A percentile compares a stretch with the other conserved stretches of the same genome.
phyloP scores from a whole-genome alignment of 2,888 invertebrate genomes.

The Criorhina ranunculi region DNA sequence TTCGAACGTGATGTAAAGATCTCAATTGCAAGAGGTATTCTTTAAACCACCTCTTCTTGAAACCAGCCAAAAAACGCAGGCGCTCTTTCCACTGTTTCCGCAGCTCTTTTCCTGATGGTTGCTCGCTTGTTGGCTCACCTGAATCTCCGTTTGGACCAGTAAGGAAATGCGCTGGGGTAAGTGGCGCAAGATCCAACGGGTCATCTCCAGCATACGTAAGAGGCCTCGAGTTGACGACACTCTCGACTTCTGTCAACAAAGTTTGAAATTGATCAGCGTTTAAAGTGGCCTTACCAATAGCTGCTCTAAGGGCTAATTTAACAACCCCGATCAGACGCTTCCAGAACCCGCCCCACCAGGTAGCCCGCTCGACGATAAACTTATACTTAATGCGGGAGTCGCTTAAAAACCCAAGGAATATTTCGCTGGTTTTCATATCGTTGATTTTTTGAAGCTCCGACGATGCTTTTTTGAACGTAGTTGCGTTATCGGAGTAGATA shows the following conservation, averaged over 20 bases:
- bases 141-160: constrained; percentile 1
- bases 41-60: constrained; percentile 44
- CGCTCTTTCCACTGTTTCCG: constrained; percentile 47
- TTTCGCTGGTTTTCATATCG: constrained; percentile 1
- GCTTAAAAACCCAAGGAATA: constrained; percentile 29
- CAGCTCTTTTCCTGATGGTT: constrained; percentile 12
- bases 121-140: not conserved
- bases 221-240: constrained; percentile 36
- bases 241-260: constrained; percentile 31
- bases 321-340: constrained; percentile 46
- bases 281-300: constrained; percentile 14
- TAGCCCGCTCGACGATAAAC: too few species aligned
- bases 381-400: not conserved
- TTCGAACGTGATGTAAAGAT: constrained; percentile 38
- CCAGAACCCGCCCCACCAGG: constrained; percentile 54
- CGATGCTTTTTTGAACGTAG: constrained; percentile 32
- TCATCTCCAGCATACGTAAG: constrained; percentile 39
- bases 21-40: constrained; percentile 47
- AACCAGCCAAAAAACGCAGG: constrained; percentile 27
- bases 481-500: constrained; percentile 41
- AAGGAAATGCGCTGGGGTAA: constrained; percentile 32
- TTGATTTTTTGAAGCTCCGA: constrained; percentile 1
- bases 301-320: constrained; percentile 37
- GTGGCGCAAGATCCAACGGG: constrained; percentile 25
- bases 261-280: constrained; percentile 37